Evolutionary conservation across 2,888 invertebrate genomes (phyloP), one percentile per base, ranked within the genome.

Genomic region (Scaptomyza polygonia): DNA sequence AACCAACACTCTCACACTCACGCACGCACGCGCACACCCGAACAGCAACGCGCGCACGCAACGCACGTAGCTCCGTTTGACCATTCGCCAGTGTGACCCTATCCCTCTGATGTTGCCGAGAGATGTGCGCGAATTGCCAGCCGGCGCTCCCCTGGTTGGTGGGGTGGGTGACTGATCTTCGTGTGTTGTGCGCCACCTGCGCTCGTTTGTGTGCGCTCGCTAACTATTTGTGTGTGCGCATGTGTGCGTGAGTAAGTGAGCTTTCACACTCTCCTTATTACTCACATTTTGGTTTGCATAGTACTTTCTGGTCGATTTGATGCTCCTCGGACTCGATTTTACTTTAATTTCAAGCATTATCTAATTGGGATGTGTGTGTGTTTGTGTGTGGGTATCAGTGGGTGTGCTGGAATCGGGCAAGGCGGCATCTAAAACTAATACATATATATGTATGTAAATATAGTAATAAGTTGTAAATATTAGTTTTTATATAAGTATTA

Each of bases 21-120:
- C 66, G 8, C 48, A 12, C 45, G 12, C 64, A 53, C 70, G 11
- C 55, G 11, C 40, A 44, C 40, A 25, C 47, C 11, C 36, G 27
- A 12, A 16, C 47, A 21, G 52, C 8, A 49, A 42, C 54, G 32
- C 36, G 40, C 40, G 16, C 30, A 14, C 45, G 36, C 14, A 14
- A 18, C 21, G 25, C 52, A 32, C 57, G 21, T 52, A 47, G 42
- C 72, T 16, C 14, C 55, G 48, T 14, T 18, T 3, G 40, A 1
- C 72, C 57, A 63, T 77, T 66, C 72, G 72, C 59, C 77, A 80
- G 81, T 76, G 76, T 76, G 76, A 76, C 80, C 76, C 72, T 32
- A 5, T 30, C 18, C 9, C 65, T 63, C 67, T 18, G 76, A 57
- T 76, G 77, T 67, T 72, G 5, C 16, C 71, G 65, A 65, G 79